These are phyloP conservation scores for Syngnathus floridae DNA, from an alignment of 2,113 vertebrate genomes.

Conservation along the genomic window DNA sequence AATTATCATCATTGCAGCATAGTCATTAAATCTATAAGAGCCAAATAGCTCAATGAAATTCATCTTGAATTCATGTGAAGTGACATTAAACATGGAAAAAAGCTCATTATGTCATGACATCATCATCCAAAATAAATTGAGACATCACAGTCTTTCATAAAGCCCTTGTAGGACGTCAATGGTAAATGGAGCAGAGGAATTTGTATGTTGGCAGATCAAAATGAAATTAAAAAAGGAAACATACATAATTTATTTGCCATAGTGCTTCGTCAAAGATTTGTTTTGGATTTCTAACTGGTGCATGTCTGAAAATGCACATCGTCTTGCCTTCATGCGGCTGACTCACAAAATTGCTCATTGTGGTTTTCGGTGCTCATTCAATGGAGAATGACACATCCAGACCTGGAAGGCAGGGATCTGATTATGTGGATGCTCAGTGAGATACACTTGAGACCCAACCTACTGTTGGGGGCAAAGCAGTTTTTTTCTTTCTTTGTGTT, in stretches of 20 bases:
- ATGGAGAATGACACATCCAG: slow-evolving; percentile 34
- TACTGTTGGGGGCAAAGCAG: slow-evolving; percentile 51
- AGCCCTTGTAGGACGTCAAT: neutral
- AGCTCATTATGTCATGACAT: slow-evolving; percentile 16
- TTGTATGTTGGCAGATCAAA: neutral
- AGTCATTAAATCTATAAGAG: slow-evolving; percentile 5
- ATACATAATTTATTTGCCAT: neutral
- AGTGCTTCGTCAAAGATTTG: slow-evolving; percentile 5
- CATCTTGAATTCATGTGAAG: slow-evolving; percentile 14
- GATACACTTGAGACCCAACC: slow-evolving; percentile 41
- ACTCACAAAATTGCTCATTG: slow-evolving; percentile 23
- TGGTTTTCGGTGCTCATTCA: slow-evolving; percentile 1
- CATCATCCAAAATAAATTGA: slow-evolving; percentile 26
- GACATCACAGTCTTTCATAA: neutral
- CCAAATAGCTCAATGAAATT: slow-evolving; percentile 1
- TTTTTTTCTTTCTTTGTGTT: slow-evolving; percentile 53
- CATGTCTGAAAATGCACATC: neutral
- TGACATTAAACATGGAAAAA: neutral
- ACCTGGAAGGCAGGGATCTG: slow-evolving; percentile 36
- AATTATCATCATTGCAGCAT: neutral
- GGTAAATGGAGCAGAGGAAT: neutral
- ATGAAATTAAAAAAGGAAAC: neutral
- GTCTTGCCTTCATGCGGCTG: slow-evolving; percentile 8
- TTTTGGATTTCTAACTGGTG: slow-evolving; percentile 5
- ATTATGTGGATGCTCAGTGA: slow-evolving; percentile 55